A percentile compares a stretch with the other conserved stretches of the same genome.
Evolutionary conservation across 2,797 vertebrate genomes (phyloP).

Genomic region (Pseudocheirus occidentalis): DNA sequence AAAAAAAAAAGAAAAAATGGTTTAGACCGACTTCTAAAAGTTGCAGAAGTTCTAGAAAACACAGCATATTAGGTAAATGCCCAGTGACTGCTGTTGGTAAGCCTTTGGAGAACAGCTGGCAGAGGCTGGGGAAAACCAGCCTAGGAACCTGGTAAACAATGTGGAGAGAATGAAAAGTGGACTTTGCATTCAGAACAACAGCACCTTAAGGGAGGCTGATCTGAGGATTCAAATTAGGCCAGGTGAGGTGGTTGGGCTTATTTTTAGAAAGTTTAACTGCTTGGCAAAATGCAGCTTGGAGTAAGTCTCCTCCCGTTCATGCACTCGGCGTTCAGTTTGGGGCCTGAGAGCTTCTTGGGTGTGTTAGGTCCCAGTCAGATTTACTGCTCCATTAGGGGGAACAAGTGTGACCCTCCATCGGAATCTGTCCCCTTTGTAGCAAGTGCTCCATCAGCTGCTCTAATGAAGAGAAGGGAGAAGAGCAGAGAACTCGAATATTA

Average conservation of each 20-base stretch:
- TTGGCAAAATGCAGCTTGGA: constrained; percentile 14
- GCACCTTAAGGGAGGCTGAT: constrained; percentile 15
- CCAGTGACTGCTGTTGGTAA: background rate
- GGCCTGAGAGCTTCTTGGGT: background rate
- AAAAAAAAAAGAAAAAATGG: background rate
- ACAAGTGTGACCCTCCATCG: background rate
- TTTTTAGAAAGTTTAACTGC: background rate
- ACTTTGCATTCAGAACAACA: background rate
- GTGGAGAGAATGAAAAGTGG: background rate
- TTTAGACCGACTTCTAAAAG: constrained; percentile 11
- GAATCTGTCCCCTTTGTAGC: background rate
- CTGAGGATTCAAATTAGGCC: constrained; percentile 8
- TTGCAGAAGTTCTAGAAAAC: background rate
- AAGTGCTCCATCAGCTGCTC: background rate
- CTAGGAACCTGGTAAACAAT: background rate
- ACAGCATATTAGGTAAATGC: background rate
- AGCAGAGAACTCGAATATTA: background rate
- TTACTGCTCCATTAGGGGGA: background rate
- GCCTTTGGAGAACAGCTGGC: background rate
- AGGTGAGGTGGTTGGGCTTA: background rate
- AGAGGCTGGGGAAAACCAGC: background rate
- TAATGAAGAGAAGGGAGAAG: background rate
- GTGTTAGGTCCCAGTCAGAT: background rate
- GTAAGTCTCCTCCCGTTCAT: background rate
- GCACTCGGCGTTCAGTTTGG: background rate